Conservation (phyloP, 1,140 invertebrate species). For the Bathynomus jamesi region DNA sequence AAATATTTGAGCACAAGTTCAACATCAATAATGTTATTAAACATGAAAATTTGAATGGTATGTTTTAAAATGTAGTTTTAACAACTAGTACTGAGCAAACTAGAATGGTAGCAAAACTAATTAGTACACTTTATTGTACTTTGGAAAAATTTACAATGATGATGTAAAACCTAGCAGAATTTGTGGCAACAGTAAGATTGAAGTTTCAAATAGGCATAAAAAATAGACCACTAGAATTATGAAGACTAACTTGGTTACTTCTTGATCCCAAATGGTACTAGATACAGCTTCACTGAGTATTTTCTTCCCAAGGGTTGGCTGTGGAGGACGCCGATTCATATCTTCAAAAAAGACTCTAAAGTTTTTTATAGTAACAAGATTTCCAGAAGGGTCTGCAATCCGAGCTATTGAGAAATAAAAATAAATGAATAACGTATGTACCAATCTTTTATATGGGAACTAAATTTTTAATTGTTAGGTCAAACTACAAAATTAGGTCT, state of each 20-base stretch:
- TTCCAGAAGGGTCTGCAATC: constrained; percentile 72
- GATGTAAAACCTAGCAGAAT: neutral
- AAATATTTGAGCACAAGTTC: no score
- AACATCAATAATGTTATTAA: no score
- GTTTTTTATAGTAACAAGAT: constrained; percentile 61
- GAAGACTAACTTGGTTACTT: constrained; percentile 43
- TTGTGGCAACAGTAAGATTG: constrained; percentile 14
- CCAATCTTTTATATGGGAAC: neutral
- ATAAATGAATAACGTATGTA: neutral
- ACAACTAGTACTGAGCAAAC: no score
- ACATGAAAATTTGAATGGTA: no score
- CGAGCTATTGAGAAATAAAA: constrained; percentile 53
- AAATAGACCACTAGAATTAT: no score
- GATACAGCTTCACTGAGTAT: constrained; percentile 78
- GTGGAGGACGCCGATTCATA: constrained; percentile 68
- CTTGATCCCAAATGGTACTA: constrained; percentile 58
- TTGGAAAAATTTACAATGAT: neutral
- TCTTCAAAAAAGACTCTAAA: constrained; percentile 72
- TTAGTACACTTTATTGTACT: no score
- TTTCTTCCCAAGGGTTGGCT: constrained; percentile 70
- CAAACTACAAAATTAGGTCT: no score
- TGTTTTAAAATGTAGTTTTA: no score
- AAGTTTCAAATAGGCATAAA: constrained; percentile 1
- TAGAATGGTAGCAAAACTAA: no score
- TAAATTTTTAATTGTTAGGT: neutral